Base-by-base conservation (phyloP, 2,113 vertebrate species). In the Stegastes partitus region DNA sequence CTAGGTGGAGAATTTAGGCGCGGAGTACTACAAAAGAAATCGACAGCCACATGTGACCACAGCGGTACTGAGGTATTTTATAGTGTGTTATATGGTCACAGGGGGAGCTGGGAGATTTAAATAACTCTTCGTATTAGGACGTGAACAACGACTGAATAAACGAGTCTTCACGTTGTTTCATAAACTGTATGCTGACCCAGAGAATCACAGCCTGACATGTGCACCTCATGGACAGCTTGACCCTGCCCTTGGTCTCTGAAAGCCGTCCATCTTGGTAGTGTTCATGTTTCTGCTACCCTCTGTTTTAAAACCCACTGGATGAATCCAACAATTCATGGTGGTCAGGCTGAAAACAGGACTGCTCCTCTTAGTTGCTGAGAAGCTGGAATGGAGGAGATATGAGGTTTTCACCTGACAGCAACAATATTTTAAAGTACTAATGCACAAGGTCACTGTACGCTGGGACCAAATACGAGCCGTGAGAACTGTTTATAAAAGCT, bases 401-500 rank as follows among this genome's bases (percentile, higher is more conserved):
- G 31, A 64, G 49, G 21, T 73, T 77, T 77, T 44, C 63, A 73
- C 62, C 70, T 73, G 74, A 68, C 18, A 67, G 49, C 23, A 53
- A 1, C 67, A 61, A 49, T 44, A 79, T 59, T 65, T 73, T 67
- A 76, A 45, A 72, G 28, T 31, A 47, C 5, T 47, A 58, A 23
- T 50, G 31, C 39, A 11, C 45, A 75, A 76, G 18, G 67, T 68
- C 56, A 23, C 25, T 61, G 11, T 68, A 78, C 54, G 64, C 65
- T 59, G 71, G 14, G 8, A 65, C 54, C 0, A 53, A 42, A 67
- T 50, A 21, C 22, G 22, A 64, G 28, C 25, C 12, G 22, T 63
- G 54, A 78, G 23, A 56, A 67, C 56, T 65, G 28, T 65, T 75
- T 66, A 31, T 23, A 18, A 47, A 56, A 42, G 39, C 39, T 50